phyloP scores from a whole-genome alignment of 1,140 invertebrate species.

The Papilio polyxenes region DNA sequence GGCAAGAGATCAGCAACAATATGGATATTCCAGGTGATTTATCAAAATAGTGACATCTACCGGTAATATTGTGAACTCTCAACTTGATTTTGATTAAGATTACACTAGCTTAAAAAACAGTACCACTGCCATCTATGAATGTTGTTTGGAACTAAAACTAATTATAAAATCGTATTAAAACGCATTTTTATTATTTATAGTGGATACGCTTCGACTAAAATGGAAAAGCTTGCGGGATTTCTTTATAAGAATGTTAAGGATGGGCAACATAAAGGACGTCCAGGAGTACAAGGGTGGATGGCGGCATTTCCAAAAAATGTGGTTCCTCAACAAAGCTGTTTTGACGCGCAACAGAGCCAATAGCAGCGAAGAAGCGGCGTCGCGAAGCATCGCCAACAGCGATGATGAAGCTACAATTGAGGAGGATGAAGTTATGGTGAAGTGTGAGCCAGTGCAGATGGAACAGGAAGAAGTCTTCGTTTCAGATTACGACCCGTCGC shows the following conservation, averaged over 20 bases:
- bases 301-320: slow-evolving; percentile 53
- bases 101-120: slow-evolving; percentile 19
- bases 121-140: slow-evolving; percentile 26
- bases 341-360: neutral
- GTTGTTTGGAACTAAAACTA: neutral
- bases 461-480: neutral
- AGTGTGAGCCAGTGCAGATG: slow-evolving; percentile 33
- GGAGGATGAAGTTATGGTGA: slow-evolving; percentile 2
- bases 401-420: neutral
- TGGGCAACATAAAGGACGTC: slow-evolving; percentile 29
- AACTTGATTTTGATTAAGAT: neutral
- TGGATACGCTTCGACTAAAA: slow-evolving; percentile 49
- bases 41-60: slow-evolving; percentile 18
- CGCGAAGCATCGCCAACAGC: neutral
- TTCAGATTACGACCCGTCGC: slow-evolving; percentile 30
- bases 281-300: slow-evolving; percentile 54
- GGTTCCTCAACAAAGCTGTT: slow-evolving; percentile 46
- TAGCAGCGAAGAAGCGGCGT: neutral
- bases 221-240: slow-evolving; percentile 62
- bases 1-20: slow-evolving; percentile 48
- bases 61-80: neutral
- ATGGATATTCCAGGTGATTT: slow-evolving; percentile 49
- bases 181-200: slow-evolving; percentile 47
- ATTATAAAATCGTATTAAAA: neutral
- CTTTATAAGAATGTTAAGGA: slow-evolving; percentile 55